A percentile compares a stretch with the other conserved stretches of the same genome.
These are phyloP conservation scores for Sarcophaga subvicina DNA, from an alignment of 2,888 invertebrate genomes.

Conservation along the genomic window DNA sequence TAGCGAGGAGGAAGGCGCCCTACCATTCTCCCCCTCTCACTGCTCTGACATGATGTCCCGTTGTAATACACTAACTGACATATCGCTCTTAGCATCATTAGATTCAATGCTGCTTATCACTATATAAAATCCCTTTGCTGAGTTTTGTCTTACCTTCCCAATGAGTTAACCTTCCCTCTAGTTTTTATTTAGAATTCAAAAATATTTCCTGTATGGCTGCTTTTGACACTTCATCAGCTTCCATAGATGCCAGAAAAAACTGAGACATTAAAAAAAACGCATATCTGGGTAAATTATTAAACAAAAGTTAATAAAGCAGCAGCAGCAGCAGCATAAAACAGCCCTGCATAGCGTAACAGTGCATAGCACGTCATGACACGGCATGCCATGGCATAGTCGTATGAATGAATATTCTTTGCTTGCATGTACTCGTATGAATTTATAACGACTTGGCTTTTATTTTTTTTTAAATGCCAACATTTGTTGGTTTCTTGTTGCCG, in stretches of 20 bases:
- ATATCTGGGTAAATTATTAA: slow-evolving; percentile 15
- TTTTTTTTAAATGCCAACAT: slow-evolving; percentile 21
- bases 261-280: slow-evolving; percentile 4
- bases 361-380: too few relatives aligned
- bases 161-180: background rate
- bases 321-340: background rate
- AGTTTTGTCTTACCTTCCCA: background rate
- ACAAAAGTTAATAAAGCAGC: slow-evolving; percentile 57
- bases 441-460: slow-evolving; percentile 61
- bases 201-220: slow-evolving; percentile 56
- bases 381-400: background rate
- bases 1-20: too few relatives aligned
- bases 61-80: too few relatives aligned
- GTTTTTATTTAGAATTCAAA: slow-evolving; percentile 38
- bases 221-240: slow-evolving; percentile 69
- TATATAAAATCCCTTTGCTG: background rate
- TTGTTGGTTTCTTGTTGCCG: background rate
- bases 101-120: too few relatives aligned
- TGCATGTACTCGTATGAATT: slow-evolving; percentile 59
- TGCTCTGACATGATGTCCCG: too few relatives aligned
- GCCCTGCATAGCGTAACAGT: slow-evolving; percentile 23
- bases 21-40: too few relatives aligned
- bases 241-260: slow-evolving; percentile 23
- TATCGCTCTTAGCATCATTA: too few relatives aligned
- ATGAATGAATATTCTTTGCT: slow-evolving; percentile 44